A percentile compares a stretch with the other conserved stretches of the same genome.
phyloP scores from a whole-genome alignment of 2,888 invertebrate genomes.

The Teleogryllus oceanicus region DNA sequence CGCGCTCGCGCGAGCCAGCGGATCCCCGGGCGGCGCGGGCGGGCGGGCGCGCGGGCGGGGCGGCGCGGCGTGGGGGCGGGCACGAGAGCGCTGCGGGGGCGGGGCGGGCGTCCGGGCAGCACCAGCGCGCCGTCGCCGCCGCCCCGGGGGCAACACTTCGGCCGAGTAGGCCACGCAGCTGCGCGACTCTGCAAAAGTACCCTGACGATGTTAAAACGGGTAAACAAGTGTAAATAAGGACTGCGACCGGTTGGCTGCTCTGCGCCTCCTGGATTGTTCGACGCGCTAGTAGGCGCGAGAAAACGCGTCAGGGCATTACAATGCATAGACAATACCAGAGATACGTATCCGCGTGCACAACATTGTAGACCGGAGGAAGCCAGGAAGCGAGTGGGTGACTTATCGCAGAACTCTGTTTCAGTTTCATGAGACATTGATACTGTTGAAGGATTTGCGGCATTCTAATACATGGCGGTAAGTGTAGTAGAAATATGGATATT shows the following conservation, averaged over 20 bases:
- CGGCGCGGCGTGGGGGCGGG: constrained; percentile 18
- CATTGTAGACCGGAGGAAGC: no score
- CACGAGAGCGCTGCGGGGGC: not conserved
- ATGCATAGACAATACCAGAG: no score
- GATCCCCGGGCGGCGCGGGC: constrained; percentile 25
- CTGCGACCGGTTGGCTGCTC: not conserved
- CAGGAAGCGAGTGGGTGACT: no score
- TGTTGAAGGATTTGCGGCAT: no score
- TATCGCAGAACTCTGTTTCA: no score
- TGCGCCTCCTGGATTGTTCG: not conserved
- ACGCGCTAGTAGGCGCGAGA: no score
- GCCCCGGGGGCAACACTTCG: not conserved
- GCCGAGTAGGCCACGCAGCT: not conserved
- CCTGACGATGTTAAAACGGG: not conserved
- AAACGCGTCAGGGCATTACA: no score
- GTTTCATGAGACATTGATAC: no score
- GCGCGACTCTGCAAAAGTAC: not conserved
- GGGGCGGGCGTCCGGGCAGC: constrained; percentile 18
- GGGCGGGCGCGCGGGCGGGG: not conserved
- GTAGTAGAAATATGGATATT: no score
- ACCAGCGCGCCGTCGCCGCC: not conserved
- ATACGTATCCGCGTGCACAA: no score
- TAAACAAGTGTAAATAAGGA: not conserved
- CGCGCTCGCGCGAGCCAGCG: constrained; percentile 35
- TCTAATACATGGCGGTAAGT: no score